Conservation (phyloP, 2,888 invertebrate genomes). For the Chirona hameri region DNA sequence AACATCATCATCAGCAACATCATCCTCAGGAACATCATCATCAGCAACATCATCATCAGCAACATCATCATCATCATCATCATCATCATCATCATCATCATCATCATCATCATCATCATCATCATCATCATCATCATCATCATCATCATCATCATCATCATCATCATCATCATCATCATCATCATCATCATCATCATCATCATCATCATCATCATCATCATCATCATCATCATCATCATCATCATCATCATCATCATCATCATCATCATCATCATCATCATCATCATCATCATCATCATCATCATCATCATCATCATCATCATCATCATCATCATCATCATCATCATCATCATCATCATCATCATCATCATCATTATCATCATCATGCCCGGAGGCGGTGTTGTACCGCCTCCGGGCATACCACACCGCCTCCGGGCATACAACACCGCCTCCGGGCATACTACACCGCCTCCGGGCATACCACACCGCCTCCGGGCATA, state of each 20-base stretch:
- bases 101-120: slow-evolving; percentile 11
- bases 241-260: slow-evolving; percentile 22
- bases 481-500: no score
- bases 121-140: slow-evolving; percentile 22
- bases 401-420: no score
- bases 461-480: no score
- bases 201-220: slow-evolving; percentile 22
- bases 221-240: slow-evolving; percentile 22
- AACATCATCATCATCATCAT: slow-evolving; percentile 22
- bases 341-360: slow-evolving; percentile 22
- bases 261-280: slow-evolving; percentile 22
- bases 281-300: slow-evolving; percentile 22
- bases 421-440: no score
- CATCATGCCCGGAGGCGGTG: not conserved
- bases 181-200: slow-evolving; percentile 22
- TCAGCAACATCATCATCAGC: no score
- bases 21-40: no score
- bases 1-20: no score
- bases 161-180: slow-evolving; percentile 22
- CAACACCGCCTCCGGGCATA: no score
- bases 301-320: slow-evolving; percentile 22
- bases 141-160: slow-evolving; percentile 22
- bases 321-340: slow-evolving; percentile 22
- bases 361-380: slow-evolving; percentile 22
- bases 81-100: slow-evolving; percentile 22